Conservation (phyloP, 2,888 invertebrate genomes). For the Macrosoma leucophasiata region DNA sequence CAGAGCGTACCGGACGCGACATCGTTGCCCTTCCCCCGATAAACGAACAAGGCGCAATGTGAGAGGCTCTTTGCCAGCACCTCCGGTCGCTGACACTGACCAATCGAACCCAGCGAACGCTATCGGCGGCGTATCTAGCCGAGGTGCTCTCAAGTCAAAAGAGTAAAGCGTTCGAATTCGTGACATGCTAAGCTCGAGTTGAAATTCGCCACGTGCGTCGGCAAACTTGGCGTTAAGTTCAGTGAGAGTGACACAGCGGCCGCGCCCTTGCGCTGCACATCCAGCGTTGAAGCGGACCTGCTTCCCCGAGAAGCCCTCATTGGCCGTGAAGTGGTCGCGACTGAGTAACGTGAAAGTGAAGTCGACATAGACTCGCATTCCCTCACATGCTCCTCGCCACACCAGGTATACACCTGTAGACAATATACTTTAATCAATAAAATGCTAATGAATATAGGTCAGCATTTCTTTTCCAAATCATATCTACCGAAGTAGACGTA, state of each 20-base stretch:
- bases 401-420: constrained; percentile 85
- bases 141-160: constrained; percentile 79
- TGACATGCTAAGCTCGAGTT: constrained; percentile 85
- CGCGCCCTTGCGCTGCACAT: constrained; percentile 82
- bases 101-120: constrained; percentile 89
- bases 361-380: constrained; percentile 85
- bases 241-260: constrained; percentile 82
- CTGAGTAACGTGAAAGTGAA: constrained; percentile 88
- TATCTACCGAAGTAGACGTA: no score
- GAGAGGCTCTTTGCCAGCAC: constrained; percentile 73
- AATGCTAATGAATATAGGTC: not conserved
- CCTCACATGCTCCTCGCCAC: constrained; percentile 84
- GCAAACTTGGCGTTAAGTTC: constrained; percentile 84
- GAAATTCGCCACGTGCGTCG: constrained; percentile 87
- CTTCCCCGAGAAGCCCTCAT: constrained; percentile 86
- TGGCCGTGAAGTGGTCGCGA: constrained; percentile 87
- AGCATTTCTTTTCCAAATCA: no score
- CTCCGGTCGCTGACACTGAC: constrained; percentile 81
- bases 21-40: constrained; percentile 88
- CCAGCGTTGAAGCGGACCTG: constrained; percentile 81
- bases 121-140: constrained; percentile 75
- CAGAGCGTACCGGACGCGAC: constrained; percentile 82
- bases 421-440: constrained; percentile 13
- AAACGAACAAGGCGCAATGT: constrained; percentile 79
- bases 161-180: constrained; percentile 85